These are phyloP conservation scores for Morpho deidamia DNA, from an alignment of 2,888 invertebrate species.

Conservation along the genomic window DNA sequence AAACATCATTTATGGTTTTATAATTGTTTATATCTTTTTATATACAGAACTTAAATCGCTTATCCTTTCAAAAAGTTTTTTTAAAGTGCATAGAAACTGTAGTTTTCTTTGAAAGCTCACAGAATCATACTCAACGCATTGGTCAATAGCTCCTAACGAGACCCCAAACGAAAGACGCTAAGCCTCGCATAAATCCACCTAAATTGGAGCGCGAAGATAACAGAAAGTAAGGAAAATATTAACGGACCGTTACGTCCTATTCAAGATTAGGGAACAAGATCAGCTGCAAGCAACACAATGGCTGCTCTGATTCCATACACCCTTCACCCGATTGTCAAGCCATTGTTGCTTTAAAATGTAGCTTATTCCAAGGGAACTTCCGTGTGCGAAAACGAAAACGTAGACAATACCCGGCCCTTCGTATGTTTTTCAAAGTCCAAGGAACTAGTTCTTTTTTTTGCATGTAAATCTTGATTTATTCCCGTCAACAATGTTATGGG, in stretches of 20 bases:
- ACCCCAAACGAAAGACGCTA: slow-evolving; percentile 14
- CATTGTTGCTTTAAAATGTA: slow-evolving; percentile 56
- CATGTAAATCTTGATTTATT: slow-evolving; percentile 75
- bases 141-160: slow-evolving; percentile 2
- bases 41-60: too few species aligned
- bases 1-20: too few species aligned
- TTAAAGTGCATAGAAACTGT: neutral
- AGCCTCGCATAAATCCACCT: slow-evolving; percentile 26
- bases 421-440: slow-evolving; percentile 34
- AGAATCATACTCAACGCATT: neutral
- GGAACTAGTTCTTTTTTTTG: slow-evolving; percentile 67
- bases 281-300: slow-evolving; percentile 59
- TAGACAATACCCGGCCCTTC: slow-evolving; percentile 46
- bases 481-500: slow-evolving; percentile 73
- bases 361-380: slow-evolving; percentile 61
- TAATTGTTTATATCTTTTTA: too few species aligned
- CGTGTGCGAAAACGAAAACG: slow-evolving; percentile 65
- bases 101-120: neutral
- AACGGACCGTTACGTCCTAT: slow-evolving; percentile 14
- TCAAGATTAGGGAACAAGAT: slow-evolving; percentile 38
- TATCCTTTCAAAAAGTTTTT: too few species aligned
- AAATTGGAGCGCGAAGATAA: slow-evolving; percentile 39
- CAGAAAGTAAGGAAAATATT: slow-evolving; percentile 26
- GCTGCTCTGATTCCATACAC: slow-evolving; percentile 54
- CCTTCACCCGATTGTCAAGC: slow-evolving; percentile 60